phyloP scores from a whole-genome alignment of 2,113 vertebrate genomes.

The Dicerorhinus sumatrensis region DNA sequence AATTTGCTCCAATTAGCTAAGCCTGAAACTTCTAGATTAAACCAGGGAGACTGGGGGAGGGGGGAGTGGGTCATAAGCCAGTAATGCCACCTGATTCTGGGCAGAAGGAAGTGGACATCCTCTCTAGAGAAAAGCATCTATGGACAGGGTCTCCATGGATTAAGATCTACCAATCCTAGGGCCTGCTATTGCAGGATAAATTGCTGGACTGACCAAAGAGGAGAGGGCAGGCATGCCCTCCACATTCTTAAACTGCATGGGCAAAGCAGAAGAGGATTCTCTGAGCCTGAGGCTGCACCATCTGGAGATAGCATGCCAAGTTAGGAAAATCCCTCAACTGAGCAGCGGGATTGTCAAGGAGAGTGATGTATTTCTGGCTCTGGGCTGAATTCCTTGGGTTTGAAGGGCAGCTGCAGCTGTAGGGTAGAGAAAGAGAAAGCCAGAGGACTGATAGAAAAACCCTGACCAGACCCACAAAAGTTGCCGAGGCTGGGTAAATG shows the following conservation, averaged over 20 bases:
- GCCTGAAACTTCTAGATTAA: background rate
- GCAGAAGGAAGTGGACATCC: background rate
- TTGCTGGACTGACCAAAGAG: background rate
- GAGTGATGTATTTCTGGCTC: constrained; percentile 5
- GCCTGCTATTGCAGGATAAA: background rate
- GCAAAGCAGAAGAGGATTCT: background rate
- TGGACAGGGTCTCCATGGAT: background rate
- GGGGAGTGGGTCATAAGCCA: background rate
- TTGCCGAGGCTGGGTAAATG: background rate
- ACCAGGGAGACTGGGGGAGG: background rate
- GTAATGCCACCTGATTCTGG: background rate
- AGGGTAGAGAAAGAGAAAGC: background rate
- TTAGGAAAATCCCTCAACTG: background rate
- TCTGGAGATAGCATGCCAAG: background rate
- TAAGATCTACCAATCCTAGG: background rate
- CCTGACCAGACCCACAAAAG: background rate
- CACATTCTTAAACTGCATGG: background rate
- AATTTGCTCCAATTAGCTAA: background rate
- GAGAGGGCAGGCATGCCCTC: background rate
- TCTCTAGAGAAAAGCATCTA: background rate
- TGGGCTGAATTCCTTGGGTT: background rate
- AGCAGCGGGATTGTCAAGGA: background rate
- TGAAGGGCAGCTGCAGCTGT: background rate
- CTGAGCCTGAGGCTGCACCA: background rate
- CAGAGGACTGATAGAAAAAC: background rate